Evolutionary conservation across 1,140 invertebrate genomes (phyloP), one percentile per base, ranked within the genome.

Genomic region (Papilio helenus): DNA sequence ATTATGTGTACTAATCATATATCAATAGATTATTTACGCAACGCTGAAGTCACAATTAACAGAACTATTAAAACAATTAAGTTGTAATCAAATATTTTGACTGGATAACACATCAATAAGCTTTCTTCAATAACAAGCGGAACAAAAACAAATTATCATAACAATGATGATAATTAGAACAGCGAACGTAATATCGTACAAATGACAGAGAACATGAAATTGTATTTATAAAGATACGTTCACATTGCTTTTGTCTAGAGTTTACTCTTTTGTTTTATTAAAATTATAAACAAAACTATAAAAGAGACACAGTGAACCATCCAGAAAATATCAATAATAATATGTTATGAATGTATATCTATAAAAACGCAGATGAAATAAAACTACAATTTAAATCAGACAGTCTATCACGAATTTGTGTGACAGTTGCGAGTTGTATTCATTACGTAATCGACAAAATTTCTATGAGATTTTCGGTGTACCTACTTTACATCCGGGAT

Each of bases 151-250:
- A 61, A 61, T 61, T 61, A 61, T 26, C 7, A 26, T 61, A 61
- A 61, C 58, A 61, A 61, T 61, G 14, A 26, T 26, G 58, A 61
- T 61, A 61, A 61, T 71, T 71, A 39, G 68, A 39, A 71, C 29
- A 18, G 18, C 16, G 34, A 39, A 39, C 68, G 26, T 39, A 71
- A 71, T 71, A 14, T 18, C 68, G 39, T n/a, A 71, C 26, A 71
- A 71, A 71, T 71, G 68, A 71, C 68, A 71, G 68, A 39, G 16
- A 14, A 39, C 68, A 39, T 39, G 68, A 34, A 71, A 34, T 18
- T 68, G 34, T 71, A 61, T 61, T 61, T 61, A 2, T 61, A n/a
- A 61, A 23, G 58, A 26, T 2, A 26, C 20, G 10, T 61, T 61
- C 58, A 61, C 58, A 61, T 3, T 61, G 10, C 34, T n/a, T n/a